phyloP scores from a whole-genome alignment of 37 sponge, comb jelly and placozoan genomes.

The Tethya wilhelma region DNA sequence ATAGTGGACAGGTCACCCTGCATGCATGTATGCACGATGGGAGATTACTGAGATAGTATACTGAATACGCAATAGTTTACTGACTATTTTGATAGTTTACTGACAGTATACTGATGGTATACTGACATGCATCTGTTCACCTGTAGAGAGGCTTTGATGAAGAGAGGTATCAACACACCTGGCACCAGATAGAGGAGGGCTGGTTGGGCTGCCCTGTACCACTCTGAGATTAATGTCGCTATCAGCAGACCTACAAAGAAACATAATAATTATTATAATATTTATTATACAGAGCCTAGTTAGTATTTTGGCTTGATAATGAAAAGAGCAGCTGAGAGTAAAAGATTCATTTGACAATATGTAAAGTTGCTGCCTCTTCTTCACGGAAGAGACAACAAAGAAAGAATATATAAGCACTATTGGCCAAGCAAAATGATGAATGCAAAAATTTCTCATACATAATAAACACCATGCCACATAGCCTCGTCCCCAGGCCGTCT shows the following conservation, averaged over 20 bases:
- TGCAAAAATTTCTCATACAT: no score
- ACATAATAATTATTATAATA: no score
- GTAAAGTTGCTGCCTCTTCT: no score
- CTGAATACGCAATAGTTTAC: background rate
- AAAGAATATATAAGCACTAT: no score
- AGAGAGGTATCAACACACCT: conserved; percentile 54
- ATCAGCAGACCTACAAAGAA: conserved; percentile 64
- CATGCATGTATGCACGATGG: background rate
- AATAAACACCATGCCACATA: no score
- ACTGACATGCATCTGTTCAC: conserved; percentile 7
- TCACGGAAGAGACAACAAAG: no score
- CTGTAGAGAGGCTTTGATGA: conserved; percentile 62
- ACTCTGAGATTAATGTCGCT: conserved; percentile 49
- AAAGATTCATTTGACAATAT: no score
- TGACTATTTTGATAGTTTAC: background rate
- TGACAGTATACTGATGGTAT: background rate
- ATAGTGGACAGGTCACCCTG: conserved; percentile 66
- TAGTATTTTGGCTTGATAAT: background rate
- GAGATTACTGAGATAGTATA: background rate
- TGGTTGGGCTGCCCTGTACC: conserved; percentile 57
- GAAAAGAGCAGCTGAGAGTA: no score
- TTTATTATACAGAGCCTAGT: background rate
- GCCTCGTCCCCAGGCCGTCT: no score
- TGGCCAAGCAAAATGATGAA: no score
- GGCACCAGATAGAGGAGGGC: conserved; percentile 84